Conservation (phyloP, 2,888 invertebrate species). For the Heliothis peltigera region DNA sequence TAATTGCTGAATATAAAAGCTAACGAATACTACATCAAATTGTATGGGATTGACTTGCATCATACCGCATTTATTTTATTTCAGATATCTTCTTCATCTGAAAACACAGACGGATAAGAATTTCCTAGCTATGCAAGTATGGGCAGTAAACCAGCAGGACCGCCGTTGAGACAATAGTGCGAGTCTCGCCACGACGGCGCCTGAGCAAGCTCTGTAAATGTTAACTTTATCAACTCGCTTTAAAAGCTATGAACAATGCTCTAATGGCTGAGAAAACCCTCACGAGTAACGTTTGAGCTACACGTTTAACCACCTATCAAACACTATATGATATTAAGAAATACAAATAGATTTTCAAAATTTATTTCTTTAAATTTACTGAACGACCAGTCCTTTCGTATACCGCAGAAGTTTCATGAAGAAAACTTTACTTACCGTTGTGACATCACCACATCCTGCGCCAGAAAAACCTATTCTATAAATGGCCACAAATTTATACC, state of each 20-base stretch:
- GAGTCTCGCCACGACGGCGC: conserved; percentile 60
- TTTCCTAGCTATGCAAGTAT: conserved; percentile 36
- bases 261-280: conserved; percentile 10
- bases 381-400: conserved; percentile 21
- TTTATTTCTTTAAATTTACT: too few relatives aligned
- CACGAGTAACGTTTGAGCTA: conserved; percentile 11
- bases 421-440: conserved; percentile 33
- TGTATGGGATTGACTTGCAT: neutral
- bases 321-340: too few relatives aligned
- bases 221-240: conserved; percentile 48
- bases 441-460: conserved; percentile 26
- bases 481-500: conserved; percentile 48
- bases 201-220: conserved; percentile 22
- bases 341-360: too few relatives aligned
- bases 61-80: neutral
- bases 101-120: conserved; percentile 16
- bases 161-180: conserved; percentile 51
- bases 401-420: conserved; percentile 23
- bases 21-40: neutral
- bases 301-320: too few relatives aligned
- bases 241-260: conserved; percentile 30
- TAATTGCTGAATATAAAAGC: neutral
- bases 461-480: conserved; percentile 34
- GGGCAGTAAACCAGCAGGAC: conserved; percentile 37
- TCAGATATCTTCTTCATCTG: neutral